A percentile compares a stretch with the other conserved stretches of the same genome.
These are phyloP conservation scores for Antechinus stuartii DNA, from an alignment of 2,113 vertebrate genomes.

Conservation along the genomic window DNA sequence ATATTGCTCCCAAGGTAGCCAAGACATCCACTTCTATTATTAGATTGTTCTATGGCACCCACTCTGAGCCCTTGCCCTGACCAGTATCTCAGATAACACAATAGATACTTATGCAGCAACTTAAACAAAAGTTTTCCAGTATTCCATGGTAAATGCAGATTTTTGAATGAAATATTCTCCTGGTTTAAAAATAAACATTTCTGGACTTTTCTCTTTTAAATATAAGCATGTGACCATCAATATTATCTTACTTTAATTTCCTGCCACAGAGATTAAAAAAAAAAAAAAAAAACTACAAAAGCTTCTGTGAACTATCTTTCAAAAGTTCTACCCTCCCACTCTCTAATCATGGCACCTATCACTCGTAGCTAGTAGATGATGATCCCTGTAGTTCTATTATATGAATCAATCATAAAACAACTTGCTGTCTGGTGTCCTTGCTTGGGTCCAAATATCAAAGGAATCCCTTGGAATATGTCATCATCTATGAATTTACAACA, in stretches of 20 bases:
- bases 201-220: slow-evolving; percentile 29
- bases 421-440: not conserved
- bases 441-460: slow-evolving; percentile 25
- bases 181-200: slow-evolving; percentile 1
- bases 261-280: slow-evolving; percentile 13
- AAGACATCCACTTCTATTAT: slow-evolving; percentile 25
- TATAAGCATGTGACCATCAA: not conserved
- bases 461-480: slow-evolving; percentile 32
- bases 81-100: slow-evolving; percentile 38
- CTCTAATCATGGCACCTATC: slow-evolving; percentile 10
- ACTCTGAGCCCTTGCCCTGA: slow-evolving; percentile 47
- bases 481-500: slow-evolving; percentile 16
- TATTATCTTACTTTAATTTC: slow-evolving; percentile 2
- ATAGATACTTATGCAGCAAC: slow-evolving; percentile 43
- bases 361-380: not conserved
- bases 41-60: slow-evolving; percentile 15
- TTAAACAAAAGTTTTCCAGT: slow-evolving; percentile 30
- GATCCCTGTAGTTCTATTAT: not conserved
- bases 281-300: slow-evolving; percentile 10
- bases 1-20: slow-evolving; percentile 37
- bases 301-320: slow-evolving; percentile 49
- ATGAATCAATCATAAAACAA: slow-evolving; percentile 61
- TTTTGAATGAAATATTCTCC: slow-evolving; percentile 37
- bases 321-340: not conserved
- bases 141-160: not conserved